phyloP scores from a whole-genome alignment of 2,888 invertebrate genomes.

The Acronicta alni region DNA sequence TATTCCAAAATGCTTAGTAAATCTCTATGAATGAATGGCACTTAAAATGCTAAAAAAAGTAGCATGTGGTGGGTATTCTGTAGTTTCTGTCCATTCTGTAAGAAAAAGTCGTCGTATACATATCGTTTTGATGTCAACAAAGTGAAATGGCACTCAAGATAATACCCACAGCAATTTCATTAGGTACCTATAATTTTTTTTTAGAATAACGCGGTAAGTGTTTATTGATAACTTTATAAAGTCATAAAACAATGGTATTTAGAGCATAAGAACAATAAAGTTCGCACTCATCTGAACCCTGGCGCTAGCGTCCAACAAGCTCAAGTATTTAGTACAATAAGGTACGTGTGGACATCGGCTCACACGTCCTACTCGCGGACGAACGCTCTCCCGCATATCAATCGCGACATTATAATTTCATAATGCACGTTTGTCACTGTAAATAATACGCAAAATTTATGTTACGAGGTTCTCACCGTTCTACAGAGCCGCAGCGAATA shows the following conservation, averaged over 20 bases:
- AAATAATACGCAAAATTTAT: constrained; percentile 90
- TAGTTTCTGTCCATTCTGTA: too few relatives aligned
- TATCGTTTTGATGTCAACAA: not conserved
- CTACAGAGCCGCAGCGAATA: constrained; percentile 79
- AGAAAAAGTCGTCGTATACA: too few relatives aligned
- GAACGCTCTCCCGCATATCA: constrained; percentile 77
- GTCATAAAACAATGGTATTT: constrained; percentile 43
- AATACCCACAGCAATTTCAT: too few relatives aligned
- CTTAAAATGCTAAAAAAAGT: too few relatives aligned
- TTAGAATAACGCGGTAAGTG: not conserved
- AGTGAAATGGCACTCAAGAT: too few relatives aligned
- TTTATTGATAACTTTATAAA: constrained; percentile 37
- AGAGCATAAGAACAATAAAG: constrained; percentile 40
- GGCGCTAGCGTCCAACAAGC: constrained; percentile 50
- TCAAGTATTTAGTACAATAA: constrained; percentile 62
- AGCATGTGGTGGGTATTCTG: too few relatives aligned
- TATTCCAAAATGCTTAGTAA: too few relatives aligned
- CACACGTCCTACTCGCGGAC: constrained; percentile 75
- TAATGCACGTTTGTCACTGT: constrained; percentile 87
- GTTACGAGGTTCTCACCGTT: constrained; percentile 88
- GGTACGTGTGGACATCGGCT: constrained; percentile 57
- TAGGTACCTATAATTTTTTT: too few relatives aligned
- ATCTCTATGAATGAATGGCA: too few relatives aligned
- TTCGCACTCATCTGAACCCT: constrained; percentile 44
- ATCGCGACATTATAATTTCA: constrained; percentile 87